Base-by-base conservation (phyloP, 2,113 vertebrate species). In the Apus apus region DNA sequence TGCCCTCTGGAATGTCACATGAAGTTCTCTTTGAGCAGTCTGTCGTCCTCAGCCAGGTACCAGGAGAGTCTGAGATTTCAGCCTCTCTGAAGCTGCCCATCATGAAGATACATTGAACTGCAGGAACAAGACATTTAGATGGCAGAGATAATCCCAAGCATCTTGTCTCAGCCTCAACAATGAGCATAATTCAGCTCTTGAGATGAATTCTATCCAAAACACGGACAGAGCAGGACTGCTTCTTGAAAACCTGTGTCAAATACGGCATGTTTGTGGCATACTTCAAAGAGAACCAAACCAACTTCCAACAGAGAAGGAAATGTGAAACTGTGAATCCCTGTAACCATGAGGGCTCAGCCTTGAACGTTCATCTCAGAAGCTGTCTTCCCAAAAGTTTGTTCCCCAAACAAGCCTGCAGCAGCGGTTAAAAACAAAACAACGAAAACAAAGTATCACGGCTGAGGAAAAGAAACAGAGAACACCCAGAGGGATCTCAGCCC, bases 41-140 rank as follows among this genome's bases (percentile, higher is more conserved):
- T 95, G 97, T 98, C 95, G 97, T 95, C 97, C 85, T 93, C 65
- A 66, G 96, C 71, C 95, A 57, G 96, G 97, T 32, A 72, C 57
- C 76, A 78, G 85, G 65, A 60, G 85, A 96, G 93, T 46, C 68
- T 91, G 94, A 91, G 96, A 96, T 96, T 97, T 93, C 96, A 96
- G 97, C 96, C 96, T 76, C 82, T 68, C 93, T 85, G 89, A 90
- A 87, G n/a, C 89, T 87, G 92, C 84, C 96, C 90, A 65, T 96
- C 54, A 79, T 30, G 95, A 86, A 91, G 84, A 91, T 68, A 62
- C 10, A 94, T 85, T 95, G 92, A 97, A 93, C 91, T 91, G 68
- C 57, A 81, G 57, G 30, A 58, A 17, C 14, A 26, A 79, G 80
- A n/a, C 56, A 29, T 77, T 64, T 38, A 29, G 40, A 45, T 72